Evolutionary conservation across 2,888 invertebrate species (phyloP).

Genomic region (Plemyria rubiginata): DNA sequence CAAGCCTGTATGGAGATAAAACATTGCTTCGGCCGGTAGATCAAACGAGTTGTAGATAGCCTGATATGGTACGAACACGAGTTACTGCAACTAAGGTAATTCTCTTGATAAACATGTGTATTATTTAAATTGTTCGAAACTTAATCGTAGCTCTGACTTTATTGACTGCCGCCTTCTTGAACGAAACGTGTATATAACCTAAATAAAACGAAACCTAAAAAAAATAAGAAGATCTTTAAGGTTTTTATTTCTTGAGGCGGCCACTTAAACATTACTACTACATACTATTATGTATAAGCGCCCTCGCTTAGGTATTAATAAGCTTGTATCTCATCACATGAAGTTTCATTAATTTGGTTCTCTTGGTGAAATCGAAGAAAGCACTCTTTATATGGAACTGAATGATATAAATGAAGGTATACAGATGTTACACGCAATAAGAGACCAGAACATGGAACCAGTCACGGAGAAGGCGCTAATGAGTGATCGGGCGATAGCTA

Average conservation of each 20-base stretch:
- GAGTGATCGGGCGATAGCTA: conserved; percentile 62
- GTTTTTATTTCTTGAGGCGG: too few species aligned
- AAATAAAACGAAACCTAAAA: too few species aligned
- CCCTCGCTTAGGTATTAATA: neutral
- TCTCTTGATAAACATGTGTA: conserved; percentile 39
- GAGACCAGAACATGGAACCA: conserved; percentile 43
- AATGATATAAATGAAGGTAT: conserved; percentile 5
- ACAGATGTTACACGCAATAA: conserved; percentile 15
- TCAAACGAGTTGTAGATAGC: conserved; percentile 31
- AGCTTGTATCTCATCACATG: neutral
- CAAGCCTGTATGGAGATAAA: conserved; percentile 29
- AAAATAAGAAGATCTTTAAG: too few species aligned
- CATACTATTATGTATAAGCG: too few species aligned
- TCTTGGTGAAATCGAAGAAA: neutral
- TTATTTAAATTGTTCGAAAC: conserved; percentile 30
- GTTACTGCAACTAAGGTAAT: conserved; percentile 36
- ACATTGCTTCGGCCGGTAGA: conserved; percentile 23
- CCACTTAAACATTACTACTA: too few species aligned
- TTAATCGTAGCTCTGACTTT: conserved; percentile 9
- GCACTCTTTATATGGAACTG: neutral
- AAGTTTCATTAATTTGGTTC: neutral
- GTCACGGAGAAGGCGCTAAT: conserved; percentile 73
- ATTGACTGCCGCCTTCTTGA: conserved; percentile 2
- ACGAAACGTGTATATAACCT: neutral
- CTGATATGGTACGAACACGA: conserved; percentile 35